Base-by-base conservation (phyloP, 2,113 vertebrate genomes). In the Bubalus kerabau region DNA sequence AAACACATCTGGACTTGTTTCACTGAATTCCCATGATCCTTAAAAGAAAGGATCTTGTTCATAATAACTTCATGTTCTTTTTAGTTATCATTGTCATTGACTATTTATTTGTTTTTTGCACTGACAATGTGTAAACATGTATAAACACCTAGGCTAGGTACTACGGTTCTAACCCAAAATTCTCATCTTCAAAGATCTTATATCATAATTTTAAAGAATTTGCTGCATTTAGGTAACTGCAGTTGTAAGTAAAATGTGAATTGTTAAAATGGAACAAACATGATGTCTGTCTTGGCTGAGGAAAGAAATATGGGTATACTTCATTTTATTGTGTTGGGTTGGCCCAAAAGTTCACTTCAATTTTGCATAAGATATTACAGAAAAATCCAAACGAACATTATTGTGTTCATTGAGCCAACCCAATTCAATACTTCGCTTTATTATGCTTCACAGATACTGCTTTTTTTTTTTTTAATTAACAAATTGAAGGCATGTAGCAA, bases 1-100 rank as follows among this genome's bases (percentile, higher is more conserved):
- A 97, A 96, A 96, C 67, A 94, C 81, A 95, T 94, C 80, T 97
- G 76, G 74, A 91, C 57, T 21, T 96, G 54, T 93, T 96, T 94
- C 52, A 90, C 50, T 64, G 48, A 90, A 14, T 40, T 98, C 30
- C 36, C 11, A 87, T 76, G 19, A 81, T 90, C 88, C 89, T 96
- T 96, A 91, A 96, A 81, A 95, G 87, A 97, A 94, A 26, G 1
- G 57, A 94, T 88, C 32, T 91, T 95, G 40, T 52, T 94, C 14
- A 71, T 50, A 90, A 86, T 54, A 64, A 86, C 86, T 19, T 67
- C 7, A 86, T 67, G 48, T 95, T 95, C n/a, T 36, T 95, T 83
- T 82, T 94, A 56, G 54, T 54, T 91, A 43, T 36, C 14, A 12
- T 59, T 21, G 82, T 94, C 80, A 88, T 93, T 64, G 88, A 64